phyloP scores from a whole-genome alignment of 1,140 invertebrate genomes.

The Drosophila sucinea region DNA sequence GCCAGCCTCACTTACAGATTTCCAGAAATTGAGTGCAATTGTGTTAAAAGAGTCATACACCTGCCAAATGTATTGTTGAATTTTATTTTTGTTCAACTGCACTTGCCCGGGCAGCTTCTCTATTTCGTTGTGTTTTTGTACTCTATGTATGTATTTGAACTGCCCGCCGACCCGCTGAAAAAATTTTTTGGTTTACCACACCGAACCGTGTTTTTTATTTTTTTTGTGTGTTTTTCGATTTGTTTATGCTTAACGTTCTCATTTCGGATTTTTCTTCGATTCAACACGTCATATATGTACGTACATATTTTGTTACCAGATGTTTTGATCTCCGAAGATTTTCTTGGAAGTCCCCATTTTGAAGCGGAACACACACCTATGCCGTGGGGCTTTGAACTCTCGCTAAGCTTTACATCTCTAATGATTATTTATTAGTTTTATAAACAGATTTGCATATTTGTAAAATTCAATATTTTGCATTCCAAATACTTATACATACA shows the following conservation, averaged over 20 bases:
- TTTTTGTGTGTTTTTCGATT: slow-evolving; percentile 32
- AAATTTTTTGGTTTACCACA: slow-evolving; percentile 65
- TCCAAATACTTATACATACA: slow-evolving; percentile 41
- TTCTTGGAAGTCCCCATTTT: slow-evolving; percentile 59
- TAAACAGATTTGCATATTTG: slow-evolving; percentile 21
- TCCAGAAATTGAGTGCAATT: slow-evolving; percentile 74
- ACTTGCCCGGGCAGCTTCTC: slow-evolving; percentile 44
- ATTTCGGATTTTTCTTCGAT: slow-evolving; percentile 46
- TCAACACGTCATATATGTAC: slow-evolving; percentile 42
- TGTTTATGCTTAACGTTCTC: slow-evolving; percentile 70
- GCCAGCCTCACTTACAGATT: slow-evolving; percentile 30
- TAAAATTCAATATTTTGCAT: slow-evolving; percentile 27
- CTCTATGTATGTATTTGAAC: slow-evolving; percentile 7
- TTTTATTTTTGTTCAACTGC: slow-evolving; percentile 70
- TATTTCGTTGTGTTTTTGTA: slow-evolving; percentile 33
- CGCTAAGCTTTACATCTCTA: slow-evolving; percentile 23
- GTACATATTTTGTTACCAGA: slow-evolving; percentile 72
- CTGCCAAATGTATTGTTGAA: slow-evolving; percentile 37
- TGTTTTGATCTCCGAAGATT: slow-evolving; percentile 67
- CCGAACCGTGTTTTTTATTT: slow-evolving; percentile 15
- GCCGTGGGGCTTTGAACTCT: slow-evolving; percentile 60
- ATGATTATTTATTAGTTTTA: slow-evolving; percentile 29
- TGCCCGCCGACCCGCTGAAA: neutral
- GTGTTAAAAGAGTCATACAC: slow-evolving; percentile 48
- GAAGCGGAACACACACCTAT: slow-evolving; percentile 4